Evolutionary conservation across 2,888 invertebrate genomes (phyloP).

Genomic region (Zygogramma bicolorata): DNA sequence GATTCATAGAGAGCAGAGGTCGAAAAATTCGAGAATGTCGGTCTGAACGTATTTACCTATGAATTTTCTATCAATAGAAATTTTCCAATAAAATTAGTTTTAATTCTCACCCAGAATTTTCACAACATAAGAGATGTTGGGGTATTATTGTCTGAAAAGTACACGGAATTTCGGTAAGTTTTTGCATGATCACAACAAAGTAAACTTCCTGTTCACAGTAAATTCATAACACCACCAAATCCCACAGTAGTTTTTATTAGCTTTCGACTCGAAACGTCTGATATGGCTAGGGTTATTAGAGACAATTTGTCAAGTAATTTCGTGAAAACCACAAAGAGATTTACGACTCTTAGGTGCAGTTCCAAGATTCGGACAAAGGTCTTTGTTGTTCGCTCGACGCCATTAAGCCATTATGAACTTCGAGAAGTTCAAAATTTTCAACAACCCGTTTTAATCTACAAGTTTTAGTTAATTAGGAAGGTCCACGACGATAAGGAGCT

Average conservation of each 20-base stretch:
- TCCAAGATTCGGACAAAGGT: not conserved
- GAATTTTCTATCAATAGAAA: no score
- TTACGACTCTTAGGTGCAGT: not conserved
- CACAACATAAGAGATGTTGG: no score
- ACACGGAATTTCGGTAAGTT: no score
- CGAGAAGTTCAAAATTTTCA: not conserved
- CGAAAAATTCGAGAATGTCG: no score
- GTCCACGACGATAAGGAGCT: not conserved
- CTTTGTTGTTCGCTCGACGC: not conserved
- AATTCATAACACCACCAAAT: not conserved
- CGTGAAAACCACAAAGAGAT: not conserved
- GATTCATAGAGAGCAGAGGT: no score
- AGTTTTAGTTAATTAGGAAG: conserved; percentile 6
- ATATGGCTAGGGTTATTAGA: not conserved
- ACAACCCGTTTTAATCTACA: conserved; percentile 6
- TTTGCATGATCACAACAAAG: no score
- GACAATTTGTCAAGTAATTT: conserved; percentile 1
- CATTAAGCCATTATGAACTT: conserved; percentile 3
- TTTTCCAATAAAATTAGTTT: no score
- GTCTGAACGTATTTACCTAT: no score
- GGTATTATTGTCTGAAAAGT: no score
- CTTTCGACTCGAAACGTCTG: not conserved
- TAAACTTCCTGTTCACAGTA: no score
- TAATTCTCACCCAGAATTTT: no score
- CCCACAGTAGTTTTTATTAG: not conserved